A percentile compares a stretch with the other conserved stretches of the same genome.
Conservation (phyloP, 1,140 invertebrate species). For the Physella acuta region DNA sequence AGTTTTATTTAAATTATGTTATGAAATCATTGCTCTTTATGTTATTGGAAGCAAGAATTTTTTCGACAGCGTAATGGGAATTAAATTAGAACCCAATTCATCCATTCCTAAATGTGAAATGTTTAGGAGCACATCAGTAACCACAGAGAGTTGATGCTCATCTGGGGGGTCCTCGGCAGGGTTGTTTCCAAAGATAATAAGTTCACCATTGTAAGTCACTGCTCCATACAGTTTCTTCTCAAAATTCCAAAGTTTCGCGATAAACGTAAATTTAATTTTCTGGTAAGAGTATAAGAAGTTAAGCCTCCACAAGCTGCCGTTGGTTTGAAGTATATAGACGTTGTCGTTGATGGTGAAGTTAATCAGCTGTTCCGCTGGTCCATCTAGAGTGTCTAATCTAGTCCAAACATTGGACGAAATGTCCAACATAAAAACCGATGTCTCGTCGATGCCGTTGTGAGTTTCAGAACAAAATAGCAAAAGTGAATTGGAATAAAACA, state of each 20-base stretch:
- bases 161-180: too few relatives aligned
- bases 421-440: background rate
- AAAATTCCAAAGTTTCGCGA: background rate
- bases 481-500: too few relatives aligned
- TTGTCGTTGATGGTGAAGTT: background rate
- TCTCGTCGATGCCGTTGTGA: background rate
- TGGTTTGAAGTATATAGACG: background rate
- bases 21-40: too few relatives aligned
- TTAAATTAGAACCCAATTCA: too few relatives aligned
- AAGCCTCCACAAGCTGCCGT: background rate
- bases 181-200: background rate
- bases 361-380: background rate
- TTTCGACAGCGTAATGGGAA: too few relatives aligned
- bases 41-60: too few relatives aligned
- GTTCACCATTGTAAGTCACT: background rate
- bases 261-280: background rate
- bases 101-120: too few relatives aligned
- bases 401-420: background rate
- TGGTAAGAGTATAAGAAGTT: background rate
- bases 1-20: too few relatives aligned
- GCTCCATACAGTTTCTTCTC: background rate
- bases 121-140: too few relatives aligned
- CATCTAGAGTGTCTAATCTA: background rate
- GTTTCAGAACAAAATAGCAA: too few relatives aligned
- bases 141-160: too few relatives aligned